A percentile compares a stretch with the other conserved stretches of the same genome.
Conservation (phyloP, 2,888 invertebrate species). For the Hirtodrosophila confusa region DNA sequence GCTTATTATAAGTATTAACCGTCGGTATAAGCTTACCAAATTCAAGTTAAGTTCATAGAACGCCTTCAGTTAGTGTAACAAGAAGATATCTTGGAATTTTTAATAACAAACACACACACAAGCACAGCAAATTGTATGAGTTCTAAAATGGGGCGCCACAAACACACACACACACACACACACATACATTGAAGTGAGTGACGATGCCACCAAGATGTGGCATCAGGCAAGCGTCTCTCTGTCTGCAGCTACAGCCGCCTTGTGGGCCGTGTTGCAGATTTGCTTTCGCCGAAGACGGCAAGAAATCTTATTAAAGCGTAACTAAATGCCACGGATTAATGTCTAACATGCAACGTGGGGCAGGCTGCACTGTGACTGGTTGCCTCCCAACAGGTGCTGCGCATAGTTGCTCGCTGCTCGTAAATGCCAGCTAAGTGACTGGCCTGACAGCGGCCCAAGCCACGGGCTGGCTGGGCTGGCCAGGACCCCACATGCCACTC, state of each 20-base stretch:
- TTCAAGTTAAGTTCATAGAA: too few species aligned
- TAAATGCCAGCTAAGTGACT: conserved; percentile 66
- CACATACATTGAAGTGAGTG: conserved; percentile 9
- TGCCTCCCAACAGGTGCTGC: conserved; percentile 50
- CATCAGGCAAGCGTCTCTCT: conserved; percentile 59
- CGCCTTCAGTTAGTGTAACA: conserved; percentile 8
- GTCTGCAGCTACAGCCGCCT: conserved; percentile 52
- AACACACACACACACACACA: conserved; percentile 12
- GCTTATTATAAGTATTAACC: too few species aligned
- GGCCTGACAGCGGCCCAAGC: conserved; percentile 53
- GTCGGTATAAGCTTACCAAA: too few species aligned
- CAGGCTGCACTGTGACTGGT: conserved; percentile 17
- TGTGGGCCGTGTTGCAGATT: conserved; percentile 29
- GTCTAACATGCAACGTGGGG: conserved; percentile 62
- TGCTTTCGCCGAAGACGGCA: conserved; percentile 49
- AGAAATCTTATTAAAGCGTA: conserved; percentile 73
- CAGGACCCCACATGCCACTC: conserved; percentile 56
- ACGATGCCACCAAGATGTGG: conserved; percentile 24
- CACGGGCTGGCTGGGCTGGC: conserved; percentile 19
- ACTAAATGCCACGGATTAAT: conserved; percentile 76
- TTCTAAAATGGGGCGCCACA: conserved; percentile 60
- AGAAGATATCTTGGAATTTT: conserved; percentile 37
- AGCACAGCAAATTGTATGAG: background rate
- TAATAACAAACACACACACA: conserved; percentile 46
- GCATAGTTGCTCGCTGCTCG: conserved; percentile 23